Evolutionary conservation across 2,888 invertebrate genomes (phyloP).

Genomic region (Kryphioiulus occultus): DNA sequence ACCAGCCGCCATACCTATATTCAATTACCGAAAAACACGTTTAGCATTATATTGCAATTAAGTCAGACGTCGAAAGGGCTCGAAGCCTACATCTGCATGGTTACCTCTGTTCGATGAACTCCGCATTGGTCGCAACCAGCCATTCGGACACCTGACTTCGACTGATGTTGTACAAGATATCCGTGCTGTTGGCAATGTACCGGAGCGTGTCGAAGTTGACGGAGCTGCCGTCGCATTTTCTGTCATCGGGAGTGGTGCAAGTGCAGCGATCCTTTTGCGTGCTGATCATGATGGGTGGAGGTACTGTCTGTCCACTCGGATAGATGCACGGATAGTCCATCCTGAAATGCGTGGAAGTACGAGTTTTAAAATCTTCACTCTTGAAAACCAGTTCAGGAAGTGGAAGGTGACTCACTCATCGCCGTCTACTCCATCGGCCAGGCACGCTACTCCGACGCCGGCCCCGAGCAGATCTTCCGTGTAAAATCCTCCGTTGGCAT

Average conservation of each 20-base stretch:
- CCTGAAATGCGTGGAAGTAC: neutral
- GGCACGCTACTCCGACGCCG: conserved; percentile 49
- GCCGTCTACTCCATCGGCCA: neutral
- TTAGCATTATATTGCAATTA: too few relatives aligned
- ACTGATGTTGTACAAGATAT: conserved; percentile 58
- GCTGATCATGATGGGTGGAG: neutral
- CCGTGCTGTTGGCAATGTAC: conserved; percentile 54
- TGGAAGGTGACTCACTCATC: neutral
- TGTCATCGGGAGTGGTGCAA: neutral
- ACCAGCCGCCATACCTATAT: conserved; percentile 61
- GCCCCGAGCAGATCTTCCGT: neutral
- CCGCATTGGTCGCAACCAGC: conserved; percentile 53
- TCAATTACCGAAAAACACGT: too few relatives aligned
- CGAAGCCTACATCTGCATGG: too few relatives aligned
- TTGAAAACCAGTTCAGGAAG: too few relatives aligned
- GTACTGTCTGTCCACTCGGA: neutral
- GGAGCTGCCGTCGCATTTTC: neutral
- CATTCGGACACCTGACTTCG: conserved; percentile 58
- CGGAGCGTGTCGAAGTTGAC: neutral
- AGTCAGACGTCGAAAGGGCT: too few relatives aligned
- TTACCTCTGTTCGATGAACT: neutral
- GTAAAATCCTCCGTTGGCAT: neutral
- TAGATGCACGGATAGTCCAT: neutral
- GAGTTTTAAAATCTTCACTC: too few relatives aligned
- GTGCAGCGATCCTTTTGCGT: neutral